phyloP scores from a whole-genome alignment of 1,140 invertebrate genomes.

The Pantala flavescens region DNA sequence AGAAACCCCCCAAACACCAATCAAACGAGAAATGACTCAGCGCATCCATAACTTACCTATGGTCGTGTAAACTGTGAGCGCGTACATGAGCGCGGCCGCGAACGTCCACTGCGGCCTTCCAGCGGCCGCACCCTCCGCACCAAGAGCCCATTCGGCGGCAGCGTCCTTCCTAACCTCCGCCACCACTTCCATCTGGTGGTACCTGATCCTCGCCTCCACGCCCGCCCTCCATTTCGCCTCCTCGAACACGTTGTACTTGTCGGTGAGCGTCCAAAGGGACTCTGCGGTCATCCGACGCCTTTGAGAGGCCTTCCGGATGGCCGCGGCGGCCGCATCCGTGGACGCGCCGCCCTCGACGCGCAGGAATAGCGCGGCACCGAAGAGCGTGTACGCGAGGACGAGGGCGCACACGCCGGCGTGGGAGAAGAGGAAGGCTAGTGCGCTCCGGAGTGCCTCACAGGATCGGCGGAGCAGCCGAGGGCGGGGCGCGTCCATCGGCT shows the following conservation, averaged over 20 bases:
- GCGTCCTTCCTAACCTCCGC: background rate
- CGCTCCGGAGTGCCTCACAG: background rate
- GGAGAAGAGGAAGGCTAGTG: slow-evolving; percentile 13
- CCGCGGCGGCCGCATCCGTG: background rate
- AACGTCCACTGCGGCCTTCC: background rate
- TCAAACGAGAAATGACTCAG: too few relatives aligned
- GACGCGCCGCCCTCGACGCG: background rate
- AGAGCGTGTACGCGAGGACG: background rate
- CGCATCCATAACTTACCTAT: background rate
- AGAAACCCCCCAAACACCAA: too few relatives aligned
- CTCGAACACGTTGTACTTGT: background rate
- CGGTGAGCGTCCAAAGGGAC: background rate
- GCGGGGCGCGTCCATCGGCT: background rate
- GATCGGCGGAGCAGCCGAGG: background rate
- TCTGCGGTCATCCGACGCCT: background rate
- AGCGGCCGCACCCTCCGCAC: background rate
- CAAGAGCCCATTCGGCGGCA: background rate
- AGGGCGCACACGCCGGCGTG: slow-evolving; percentile 11
- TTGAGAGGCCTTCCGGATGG: background rate
- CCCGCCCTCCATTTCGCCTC: background rate
- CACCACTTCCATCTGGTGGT: background rate
- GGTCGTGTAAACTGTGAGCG: slow-evolving; percentile 11
- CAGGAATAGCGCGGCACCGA: background rate
- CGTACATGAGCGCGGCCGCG: slow-evolving; percentile 11
- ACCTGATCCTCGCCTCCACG: background rate